Evolutionary conservation across 2,888 invertebrate genomes (phyloP), one percentile per base, ranked within the genome.

Genomic region (Nasonia oneida): DNA sequence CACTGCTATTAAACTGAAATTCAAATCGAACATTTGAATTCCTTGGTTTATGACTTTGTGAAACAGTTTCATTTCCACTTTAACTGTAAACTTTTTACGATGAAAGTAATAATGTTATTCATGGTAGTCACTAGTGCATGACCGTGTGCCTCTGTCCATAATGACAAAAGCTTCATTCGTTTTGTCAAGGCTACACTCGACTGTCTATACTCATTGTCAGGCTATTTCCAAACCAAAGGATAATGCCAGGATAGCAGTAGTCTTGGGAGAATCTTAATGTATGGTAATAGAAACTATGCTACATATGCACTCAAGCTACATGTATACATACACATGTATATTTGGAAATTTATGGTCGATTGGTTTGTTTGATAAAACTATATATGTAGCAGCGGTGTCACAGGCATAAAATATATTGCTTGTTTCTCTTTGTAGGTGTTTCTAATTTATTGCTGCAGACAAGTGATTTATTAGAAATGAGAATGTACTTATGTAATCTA

Each of bases 11-110:
- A 33, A 1, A 33, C 29, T 73, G 23, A 33, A 33, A 67, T 29
- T 14, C 5, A 42, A 18, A 85, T 82, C 53, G 42, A 78, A 29
- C 39, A 78, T 82, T 79, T 42, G 29, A 73, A 80, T 85, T n/a
- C 57, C 42, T 83, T 47, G 15, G 29, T 82, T 78, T 78, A 78
- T 74, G 61, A 71, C 61, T 67, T n/a, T 81, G 23, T 79, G 57
- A 75, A 82, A 75, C 79, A 64, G 74, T 14, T 71, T 75, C 50
- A 74, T 82, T 75, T 85, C 74, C 50, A 83, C 57, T 86, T 83
- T 84, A 85, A 87, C 84, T 86, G 79, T 86, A 86, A 84, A 86
- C 77, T 85, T 84, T 85, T 85, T 87, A 81, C 71, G 23, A 61
- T 61, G 61, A 84, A 61, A 12, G 78, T 39, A 84, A 82, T 85